Conservation (phyloP, 2,113 vertebrate genomes). For the Callorhinus ursinus region DNA sequence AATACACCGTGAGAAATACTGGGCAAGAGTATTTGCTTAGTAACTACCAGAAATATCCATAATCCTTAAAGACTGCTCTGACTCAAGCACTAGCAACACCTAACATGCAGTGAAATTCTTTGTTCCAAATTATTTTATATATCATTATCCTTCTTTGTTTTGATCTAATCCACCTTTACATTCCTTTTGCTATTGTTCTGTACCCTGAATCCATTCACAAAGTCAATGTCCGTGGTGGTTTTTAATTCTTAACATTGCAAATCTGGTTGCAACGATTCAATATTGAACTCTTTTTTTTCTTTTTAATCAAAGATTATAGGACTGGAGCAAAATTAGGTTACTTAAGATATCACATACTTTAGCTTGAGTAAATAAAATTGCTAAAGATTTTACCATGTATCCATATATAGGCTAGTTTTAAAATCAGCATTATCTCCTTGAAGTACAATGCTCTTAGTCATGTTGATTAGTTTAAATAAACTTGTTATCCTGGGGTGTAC, state of each 20-base stretch:
- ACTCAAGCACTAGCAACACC: not conserved
- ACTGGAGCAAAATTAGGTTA: conserved; percentile 35
- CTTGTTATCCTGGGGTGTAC: not conserved
- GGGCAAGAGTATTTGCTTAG: not conserved
- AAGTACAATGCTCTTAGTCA: not conserved
- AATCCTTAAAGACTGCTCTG: not conserved
- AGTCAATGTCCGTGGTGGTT: not conserved
- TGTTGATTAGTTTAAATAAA: conserved; percentile 59
- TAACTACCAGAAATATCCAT: not conserved
- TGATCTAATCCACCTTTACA: not conserved
- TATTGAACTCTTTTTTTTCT: not conserved
- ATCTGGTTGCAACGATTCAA: not conserved
- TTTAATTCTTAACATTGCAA: not conserved
- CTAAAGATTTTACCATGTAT: conserved; percentile 31
- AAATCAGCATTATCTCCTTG: conserved; percentile 39
- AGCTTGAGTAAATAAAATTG: conserved; percentile 53
- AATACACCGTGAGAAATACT: not conserved
- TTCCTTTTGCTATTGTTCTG: not conserved
- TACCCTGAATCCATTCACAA: not conserved
- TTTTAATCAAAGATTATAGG: not conserved
- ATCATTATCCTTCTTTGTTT: not conserved
- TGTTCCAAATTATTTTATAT: not conserved
- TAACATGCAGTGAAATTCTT: not conserved
- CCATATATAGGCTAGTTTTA: not conserved
- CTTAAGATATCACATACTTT: conserved; percentile 50